phyloP scores from a whole-genome alignment of 1,140 invertebrate genomes.

The Sycophila sp. region DNA sequence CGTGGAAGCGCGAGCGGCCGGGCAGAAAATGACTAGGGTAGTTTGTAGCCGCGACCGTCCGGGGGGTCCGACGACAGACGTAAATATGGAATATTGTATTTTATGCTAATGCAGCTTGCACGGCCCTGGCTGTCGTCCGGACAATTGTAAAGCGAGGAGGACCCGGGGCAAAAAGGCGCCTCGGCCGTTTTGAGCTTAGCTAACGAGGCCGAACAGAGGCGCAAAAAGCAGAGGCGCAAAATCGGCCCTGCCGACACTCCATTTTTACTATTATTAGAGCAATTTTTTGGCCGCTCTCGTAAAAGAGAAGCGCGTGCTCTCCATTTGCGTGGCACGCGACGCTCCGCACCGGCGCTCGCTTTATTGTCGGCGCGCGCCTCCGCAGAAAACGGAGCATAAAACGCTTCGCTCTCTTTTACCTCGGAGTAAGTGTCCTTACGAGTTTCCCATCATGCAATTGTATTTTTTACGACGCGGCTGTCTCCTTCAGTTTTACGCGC shows the following conservation, averaged over 20 bases:
- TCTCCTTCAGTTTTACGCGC: background rate
- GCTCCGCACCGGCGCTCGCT: background rate
- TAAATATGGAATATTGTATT: constrained; percentile 28
- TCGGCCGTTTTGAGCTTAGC: background rate
- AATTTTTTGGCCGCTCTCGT: constrained; percentile 53
- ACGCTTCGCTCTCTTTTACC: background rate
- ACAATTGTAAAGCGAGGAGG: background rate
- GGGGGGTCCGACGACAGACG: background rate
- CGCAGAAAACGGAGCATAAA: constrained; percentile 29
- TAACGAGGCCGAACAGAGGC: no score
- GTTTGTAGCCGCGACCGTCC: background rate
- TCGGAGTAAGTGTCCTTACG: no score
- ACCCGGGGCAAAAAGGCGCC: background rate
- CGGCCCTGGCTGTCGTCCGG: background rate
- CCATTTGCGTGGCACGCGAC: constrained; percentile 42
- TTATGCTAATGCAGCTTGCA: constrained; percentile 20
- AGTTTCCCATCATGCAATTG: constrained; percentile 5
- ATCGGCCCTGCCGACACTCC: constrained; percentile 33
- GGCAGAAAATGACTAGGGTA: background rate
- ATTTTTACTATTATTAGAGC: constrained; percentile 64
- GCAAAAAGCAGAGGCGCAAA: background rate
- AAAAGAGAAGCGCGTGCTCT: constrained; percentile 24
- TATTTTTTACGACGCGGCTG: no score
- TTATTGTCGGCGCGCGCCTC: background rate
- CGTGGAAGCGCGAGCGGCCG: constrained; percentile 20